phyloP scores from a whole-genome alignment of 2,888 invertebrate species.

The Agriotes lineatus region DNA sequence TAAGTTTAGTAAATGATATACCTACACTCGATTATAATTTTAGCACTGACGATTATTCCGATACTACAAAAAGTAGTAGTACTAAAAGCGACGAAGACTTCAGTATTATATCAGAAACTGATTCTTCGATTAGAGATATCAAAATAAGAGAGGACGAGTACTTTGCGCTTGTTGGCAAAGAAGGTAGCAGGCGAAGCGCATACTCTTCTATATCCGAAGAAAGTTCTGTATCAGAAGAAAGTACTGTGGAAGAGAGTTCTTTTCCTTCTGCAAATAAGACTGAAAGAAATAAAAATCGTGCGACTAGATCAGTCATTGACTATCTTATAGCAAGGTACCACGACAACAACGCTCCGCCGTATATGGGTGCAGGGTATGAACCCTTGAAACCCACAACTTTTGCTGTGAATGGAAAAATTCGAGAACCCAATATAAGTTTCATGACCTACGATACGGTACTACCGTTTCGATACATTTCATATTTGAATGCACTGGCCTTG shows the following conservation, averaged over 20 bases:
- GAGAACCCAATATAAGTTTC: slow-evolving; percentile 71
- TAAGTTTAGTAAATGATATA: too few species aligned
- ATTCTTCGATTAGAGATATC: too few species aligned
- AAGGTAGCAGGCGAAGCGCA: too few species aligned
- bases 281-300: too few species aligned
- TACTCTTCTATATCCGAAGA: neutral
- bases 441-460: slow-evolving; percentile 84
- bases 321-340: slow-evolving; percentile 61
- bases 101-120: too few species aligned
- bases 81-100: too few species aligned
- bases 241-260: neutral
- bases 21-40: neutral
- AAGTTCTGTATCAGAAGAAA: neutral
- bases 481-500: slow-evolving; percentile 78
- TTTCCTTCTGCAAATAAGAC: neutral
- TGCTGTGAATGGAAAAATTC: slow-evolving; percentile 65
- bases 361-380: slow-evolving; percentile 40
- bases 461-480: slow-evolving; percentile 80
- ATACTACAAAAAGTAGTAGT: too few species aligned
- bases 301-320: slow-evolving; percentile 60
- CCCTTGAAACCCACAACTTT: slow-evolving; percentile 58
- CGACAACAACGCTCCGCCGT: slow-evolving; percentile 24
- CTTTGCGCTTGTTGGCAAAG: too few species aligned
- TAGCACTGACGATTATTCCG: too few species aligned
- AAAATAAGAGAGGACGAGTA: too few species aligned